Conservation (phyloP, 2,888 invertebrate genomes). For the Pollenia amentaria region DNA sequence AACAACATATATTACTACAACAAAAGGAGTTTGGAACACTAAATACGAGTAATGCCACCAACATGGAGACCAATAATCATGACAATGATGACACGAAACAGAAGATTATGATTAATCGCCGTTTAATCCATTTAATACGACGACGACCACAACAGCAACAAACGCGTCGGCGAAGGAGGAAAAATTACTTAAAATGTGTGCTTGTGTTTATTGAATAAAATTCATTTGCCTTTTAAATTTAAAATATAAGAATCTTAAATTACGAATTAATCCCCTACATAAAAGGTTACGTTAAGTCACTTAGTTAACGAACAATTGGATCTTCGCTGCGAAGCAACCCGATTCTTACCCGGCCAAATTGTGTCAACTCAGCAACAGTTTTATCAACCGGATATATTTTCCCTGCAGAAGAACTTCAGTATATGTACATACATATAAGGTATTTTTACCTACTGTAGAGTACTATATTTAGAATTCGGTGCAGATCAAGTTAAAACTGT, state of each 20-base stretch:
- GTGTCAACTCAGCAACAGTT: too few species aligned
- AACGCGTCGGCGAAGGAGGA: neutral
- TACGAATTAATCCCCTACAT: constrained; percentile 66
- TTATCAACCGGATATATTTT: too few species aligned
- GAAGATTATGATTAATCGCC: constrained; percentile 84
- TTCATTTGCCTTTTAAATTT: constrained; percentile 49
- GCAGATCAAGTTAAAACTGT: constrained; percentile 2
- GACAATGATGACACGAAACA: constrained; percentile 74
- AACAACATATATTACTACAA: constrained; percentile 58
- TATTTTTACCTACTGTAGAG: neutral
- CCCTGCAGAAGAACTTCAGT: too few species aligned
- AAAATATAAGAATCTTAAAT: constrained; percentile 80
- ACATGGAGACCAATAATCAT: constrained; percentile 73
- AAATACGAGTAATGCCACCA: constrained; percentile 70
- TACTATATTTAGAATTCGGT: too few species aligned
- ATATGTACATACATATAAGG: neutral
- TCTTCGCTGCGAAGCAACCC: too few species aligned
- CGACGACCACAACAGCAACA: constrained; percentile 66
- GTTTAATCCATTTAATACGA: constrained; percentile 82
- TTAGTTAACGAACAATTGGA: too few species aligned
- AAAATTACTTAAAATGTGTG: neutral
- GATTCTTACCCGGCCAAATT: too few species aligned
- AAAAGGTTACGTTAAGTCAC: neutral
- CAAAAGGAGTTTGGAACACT: constrained; percentile 63
- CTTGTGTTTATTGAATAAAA: constrained; percentile 76